Evolutionary conservation across 92 coral and sea anemone species (phyloP), one percentile per base, ranked within the genome.

Genomic region (Epizoanthus ramosus): DNA sequence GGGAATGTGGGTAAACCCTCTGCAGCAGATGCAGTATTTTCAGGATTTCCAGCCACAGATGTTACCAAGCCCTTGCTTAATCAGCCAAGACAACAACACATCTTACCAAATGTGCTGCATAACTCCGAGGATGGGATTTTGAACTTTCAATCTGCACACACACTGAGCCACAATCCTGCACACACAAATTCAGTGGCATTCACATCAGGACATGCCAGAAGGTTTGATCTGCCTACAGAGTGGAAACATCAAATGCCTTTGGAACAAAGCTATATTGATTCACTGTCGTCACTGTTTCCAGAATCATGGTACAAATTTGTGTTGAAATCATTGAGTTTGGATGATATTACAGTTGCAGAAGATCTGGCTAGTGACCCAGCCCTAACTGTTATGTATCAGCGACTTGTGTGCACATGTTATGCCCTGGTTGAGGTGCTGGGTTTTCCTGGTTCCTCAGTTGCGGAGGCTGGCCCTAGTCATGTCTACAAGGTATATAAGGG

Each of bases 371-470:
- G 83, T 23, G 94, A 93, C 66, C 68, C 85, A 6, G 81, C 76
- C 19, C 74, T 92, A 74, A 47, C 68, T 57, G 71, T 53, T 14
- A 56, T 91, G 47, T 92, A 90, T 80, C 74, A 87, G 69, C 87
- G 82, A 56, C 75, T 97, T 17, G 91, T 89, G 3, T 84, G 91
- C 74, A 83, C 91, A 7, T 92, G 98, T 77, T 97, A 91, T 77
- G 90, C 97, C 12, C 57, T 97, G n/a, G 92, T 97, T 8, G 98
- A 97, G 25, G 79, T 94, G 59, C 75, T 92, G 61, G 98, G 99
- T 21, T 92, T 92, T 68, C 99, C 95, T 60, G 99, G 98, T 25
- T 88, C 95, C 33, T 86, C 98, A 15, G 89, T 89, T 8, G 64
- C 59, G 6, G 79, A 85, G 58, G 98, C 99, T 24, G 99, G 99